These are phyloP conservation scores for Reticulitermes lucifugus DNA, from an alignment of 2,888 invertebrate species.

Conservation along the genomic window DNA sequence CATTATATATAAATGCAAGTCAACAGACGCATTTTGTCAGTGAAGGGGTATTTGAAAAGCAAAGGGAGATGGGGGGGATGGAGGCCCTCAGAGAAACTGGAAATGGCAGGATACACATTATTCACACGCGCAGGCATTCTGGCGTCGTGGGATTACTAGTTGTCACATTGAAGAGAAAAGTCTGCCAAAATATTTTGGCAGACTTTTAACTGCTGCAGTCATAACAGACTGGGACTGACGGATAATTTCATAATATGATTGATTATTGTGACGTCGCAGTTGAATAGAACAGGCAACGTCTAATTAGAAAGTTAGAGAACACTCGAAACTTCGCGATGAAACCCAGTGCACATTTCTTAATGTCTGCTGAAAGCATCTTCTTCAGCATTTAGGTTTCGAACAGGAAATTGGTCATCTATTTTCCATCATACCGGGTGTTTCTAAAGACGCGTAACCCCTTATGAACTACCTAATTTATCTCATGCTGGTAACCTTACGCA, in stretches of 20 bases:
- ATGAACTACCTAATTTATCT: too few relatives aligned
- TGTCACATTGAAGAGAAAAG: conserved; percentile 20
- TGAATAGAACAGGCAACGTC: neutral
- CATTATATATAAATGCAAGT: neutral
- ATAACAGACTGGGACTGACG: neutral
- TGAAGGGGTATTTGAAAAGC: neutral
- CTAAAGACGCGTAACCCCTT: too few relatives aligned
- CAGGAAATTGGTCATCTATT: too few relatives aligned
- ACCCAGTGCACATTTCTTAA: too few relatives aligned
- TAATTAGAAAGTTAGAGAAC: neutral
- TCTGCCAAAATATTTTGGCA: conserved; percentile 41
- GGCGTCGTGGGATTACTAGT: conserved; percentile 15
- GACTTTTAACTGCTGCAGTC: conserved; percentile 30
- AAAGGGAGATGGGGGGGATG: neutral
- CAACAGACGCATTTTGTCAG: neutral
- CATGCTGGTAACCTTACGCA: too few relatives aligned
- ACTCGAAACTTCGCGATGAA: neutral
- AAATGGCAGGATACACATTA: conserved; percentile 31
- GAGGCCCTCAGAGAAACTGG: neutral
- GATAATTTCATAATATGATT: conserved; percentile 15
- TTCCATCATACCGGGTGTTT: too few relatives aligned
- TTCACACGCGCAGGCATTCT: conserved; percentile 7
- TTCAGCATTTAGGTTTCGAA: too few relatives aligned
- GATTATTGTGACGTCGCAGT: neutral
- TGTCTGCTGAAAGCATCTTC: too few relatives aligned